phyloP scores from a whole-genome alignment of 2,113 vertebrate genomes.

The Cyphomyrus plagiostoma region DNA sequence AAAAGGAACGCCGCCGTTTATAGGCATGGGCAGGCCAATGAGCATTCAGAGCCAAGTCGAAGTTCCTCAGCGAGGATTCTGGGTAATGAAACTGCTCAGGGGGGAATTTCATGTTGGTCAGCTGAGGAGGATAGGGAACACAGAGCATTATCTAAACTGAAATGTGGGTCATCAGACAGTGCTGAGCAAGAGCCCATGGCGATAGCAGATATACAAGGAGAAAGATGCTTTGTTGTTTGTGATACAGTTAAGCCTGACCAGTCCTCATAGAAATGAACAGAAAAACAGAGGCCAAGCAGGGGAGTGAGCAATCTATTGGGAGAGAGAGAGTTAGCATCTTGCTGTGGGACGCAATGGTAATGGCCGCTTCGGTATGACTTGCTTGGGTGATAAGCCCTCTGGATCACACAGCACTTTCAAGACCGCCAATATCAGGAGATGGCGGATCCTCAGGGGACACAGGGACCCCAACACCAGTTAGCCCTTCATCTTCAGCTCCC shows the following conservation, averaged over 20 bases:
- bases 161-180: not conserved
- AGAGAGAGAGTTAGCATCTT: not conserved
- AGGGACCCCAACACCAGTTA: not conserved
- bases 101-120: not conserved
- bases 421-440: not conserved
- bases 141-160: not conserved
- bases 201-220: not conserved
- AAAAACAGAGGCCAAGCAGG: not conserved
- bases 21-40: not conserved
- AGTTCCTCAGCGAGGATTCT: not conserved
- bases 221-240: not conserved
- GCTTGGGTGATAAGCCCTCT: not conserved
- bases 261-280: not conserved
- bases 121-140: not conserved
- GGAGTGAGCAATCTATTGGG: not conserved
- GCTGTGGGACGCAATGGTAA: not conserved
- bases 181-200: conserved; percentile 4
- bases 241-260: not conserved
- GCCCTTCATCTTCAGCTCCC: not conserved
- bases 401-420: not conserved
- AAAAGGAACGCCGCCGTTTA: not conserved
- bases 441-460: not conserved
- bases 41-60: not conserved
- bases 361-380: not conserved
- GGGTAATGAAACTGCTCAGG: not conserved